Percentiles rank a stretch among this genome's conserved stretches.
Conservation (phyloP, 1,140 invertebrate genomes). For the Euura lappo region DNA sequence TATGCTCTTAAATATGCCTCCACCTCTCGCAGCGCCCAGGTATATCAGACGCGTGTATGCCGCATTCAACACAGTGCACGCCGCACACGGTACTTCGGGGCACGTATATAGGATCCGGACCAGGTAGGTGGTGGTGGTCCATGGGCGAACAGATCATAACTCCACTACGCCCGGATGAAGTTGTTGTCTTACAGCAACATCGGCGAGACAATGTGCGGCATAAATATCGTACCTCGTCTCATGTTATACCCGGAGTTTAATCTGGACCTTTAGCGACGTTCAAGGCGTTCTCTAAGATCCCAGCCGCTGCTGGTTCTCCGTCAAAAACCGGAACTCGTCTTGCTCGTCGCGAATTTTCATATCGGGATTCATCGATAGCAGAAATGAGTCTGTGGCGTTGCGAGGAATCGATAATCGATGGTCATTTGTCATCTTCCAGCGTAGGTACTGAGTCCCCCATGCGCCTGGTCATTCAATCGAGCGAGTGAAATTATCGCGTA, state of each 20-base stretch:
- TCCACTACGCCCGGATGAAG: conserved; percentile 47
- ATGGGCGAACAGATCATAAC: neutral
- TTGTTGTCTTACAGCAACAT: conserved; percentile 44
- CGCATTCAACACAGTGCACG: no score
- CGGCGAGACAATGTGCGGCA: conserved; percentile 53
- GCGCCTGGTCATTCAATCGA: conserved; percentile 26
- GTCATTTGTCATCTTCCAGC: conserved; percentile 55
- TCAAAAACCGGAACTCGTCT: no score
- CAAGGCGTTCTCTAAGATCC: neutral
- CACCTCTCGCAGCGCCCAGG: neutral
- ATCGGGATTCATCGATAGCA: no score
- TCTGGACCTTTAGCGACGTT: conserved; percentile 6
- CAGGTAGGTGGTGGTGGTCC: neutral
- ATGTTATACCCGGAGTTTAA: conserved; percentile 5
- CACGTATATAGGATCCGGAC: no score
- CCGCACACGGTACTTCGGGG: no score
- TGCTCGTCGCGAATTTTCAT: no score
- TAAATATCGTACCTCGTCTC: conserved; percentile 46
- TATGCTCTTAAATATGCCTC: conserved; percentile 1
- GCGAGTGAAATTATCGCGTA: conserved; percentile 39
- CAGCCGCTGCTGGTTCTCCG: no score
- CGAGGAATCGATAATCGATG: neutral
- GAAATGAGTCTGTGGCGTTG: no score
- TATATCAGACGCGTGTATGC: no score
- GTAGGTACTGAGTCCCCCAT: conserved; percentile 37